Percentiles rank a stretch among this genome's conserved stretches.
Evolutionary conservation across 2,113 vertebrate genomes (phyloP).

Genomic region (Actenoides lindsayi): DNA sequence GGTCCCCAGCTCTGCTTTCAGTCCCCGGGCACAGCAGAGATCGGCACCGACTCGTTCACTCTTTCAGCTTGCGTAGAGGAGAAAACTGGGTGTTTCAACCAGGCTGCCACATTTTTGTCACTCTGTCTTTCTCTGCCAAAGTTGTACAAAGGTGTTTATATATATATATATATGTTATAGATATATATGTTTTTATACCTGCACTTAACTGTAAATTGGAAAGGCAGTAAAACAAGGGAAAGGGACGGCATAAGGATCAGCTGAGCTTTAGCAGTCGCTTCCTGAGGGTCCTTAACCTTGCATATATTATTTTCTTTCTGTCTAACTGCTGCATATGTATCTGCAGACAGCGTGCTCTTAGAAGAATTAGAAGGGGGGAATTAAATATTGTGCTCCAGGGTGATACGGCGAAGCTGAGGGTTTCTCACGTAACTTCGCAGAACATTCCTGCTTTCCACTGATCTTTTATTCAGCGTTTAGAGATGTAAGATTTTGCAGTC

Average conservation of each 20-base stretch:
- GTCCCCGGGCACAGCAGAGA: neutral
- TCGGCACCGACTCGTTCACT: rapidly evolving
- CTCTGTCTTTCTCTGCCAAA: neutral
- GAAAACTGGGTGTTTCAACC: neutral
- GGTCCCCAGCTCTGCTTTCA: neutral
- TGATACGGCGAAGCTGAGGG: neutral
- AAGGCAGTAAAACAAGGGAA: neutral
- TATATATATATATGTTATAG: too few species aligned
- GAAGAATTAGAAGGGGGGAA: neutral
- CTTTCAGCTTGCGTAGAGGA: neutral
- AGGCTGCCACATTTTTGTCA: rapidly evolving
- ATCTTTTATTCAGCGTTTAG: neutral
- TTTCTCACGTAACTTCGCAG: neutral
- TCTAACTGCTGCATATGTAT: neutral
- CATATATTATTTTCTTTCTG: neutral
- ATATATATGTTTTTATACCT: neutral
- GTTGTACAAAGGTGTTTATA: too few species aligned
- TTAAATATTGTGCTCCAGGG: neutral
- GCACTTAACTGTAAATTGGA: rapidly evolving
- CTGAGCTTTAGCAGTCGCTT: neutral
- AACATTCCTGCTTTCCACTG: neutral
- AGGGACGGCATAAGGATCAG: neutral
- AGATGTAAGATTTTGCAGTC: neutral
- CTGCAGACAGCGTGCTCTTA: neutral
- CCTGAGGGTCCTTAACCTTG: neutral